A percentile compares a stretch with the other conserved stretches of the same genome.
phyloP scores from a whole-genome alignment of 1,140 invertebrate genomes.

The Drosophila mojavensis region DNA sequence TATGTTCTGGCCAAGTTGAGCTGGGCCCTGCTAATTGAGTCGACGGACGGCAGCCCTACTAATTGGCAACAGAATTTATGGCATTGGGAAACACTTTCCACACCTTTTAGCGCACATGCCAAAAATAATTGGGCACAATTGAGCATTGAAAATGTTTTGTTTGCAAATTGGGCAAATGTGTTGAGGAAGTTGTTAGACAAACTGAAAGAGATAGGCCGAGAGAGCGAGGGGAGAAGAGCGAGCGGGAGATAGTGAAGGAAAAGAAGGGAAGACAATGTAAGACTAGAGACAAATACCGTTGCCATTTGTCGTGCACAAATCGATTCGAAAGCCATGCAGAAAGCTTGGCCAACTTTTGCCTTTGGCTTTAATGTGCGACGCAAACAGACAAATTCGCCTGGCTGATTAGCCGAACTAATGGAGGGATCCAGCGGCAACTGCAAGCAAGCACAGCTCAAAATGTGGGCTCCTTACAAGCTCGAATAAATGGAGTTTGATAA shows the following conservation, averaged over 20 bases:
- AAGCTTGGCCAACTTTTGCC: slow-evolving; percentile 50
- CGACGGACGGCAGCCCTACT: slow-evolving; percentile 26
- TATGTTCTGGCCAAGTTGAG: background rate
- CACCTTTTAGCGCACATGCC: slow-evolving; percentile 63
- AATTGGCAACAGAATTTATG: slow-evolving; percentile 72
- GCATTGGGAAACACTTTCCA: slow-evolving; percentile 69
- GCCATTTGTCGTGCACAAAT: slow-evolving; percentile 50
- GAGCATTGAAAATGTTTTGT: slow-evolving; percentile 54
- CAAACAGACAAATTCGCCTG: slow-evolving; percentile 14
- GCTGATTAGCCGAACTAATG: slow-evolving; percentile 22
- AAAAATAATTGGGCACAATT: slow-evolving; percentile 78
- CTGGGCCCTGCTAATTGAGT: slow-evolving; percentile 53
- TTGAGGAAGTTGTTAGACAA: slow-evolving; percentile 71
- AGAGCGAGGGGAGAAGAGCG: background rate
- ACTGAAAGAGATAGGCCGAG: slow-evolving; percentile 7
- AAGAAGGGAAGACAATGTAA: slow-evolving; percentile 12
- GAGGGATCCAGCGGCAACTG: background rate
- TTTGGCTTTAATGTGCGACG: slow-evolving; percentile 40
- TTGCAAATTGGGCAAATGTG: slow-evolving; percentile 79
- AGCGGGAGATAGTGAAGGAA: background rate
- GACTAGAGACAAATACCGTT: slow-evolving; percentile 44
- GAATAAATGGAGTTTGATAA: background rate
- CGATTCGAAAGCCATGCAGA: slow-evolving; percentile 41
- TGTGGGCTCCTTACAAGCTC: background rate
- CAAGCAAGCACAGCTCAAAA: background rate